phyloP scores from a whole-genome alignment of 2,888 invertebrate species.

The Perizoma affinitatum region DNA sequence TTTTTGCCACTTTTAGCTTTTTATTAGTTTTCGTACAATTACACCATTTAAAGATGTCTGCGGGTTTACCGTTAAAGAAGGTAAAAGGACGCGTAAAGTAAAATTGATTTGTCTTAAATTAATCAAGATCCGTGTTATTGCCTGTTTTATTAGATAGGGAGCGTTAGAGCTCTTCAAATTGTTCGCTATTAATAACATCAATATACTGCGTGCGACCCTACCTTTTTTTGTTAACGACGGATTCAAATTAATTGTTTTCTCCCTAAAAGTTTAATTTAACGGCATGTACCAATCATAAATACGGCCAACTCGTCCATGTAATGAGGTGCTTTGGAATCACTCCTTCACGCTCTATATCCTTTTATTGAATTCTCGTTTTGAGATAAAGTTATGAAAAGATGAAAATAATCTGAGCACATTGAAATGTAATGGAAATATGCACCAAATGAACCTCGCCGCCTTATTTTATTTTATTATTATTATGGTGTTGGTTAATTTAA shows the following conservation, averaged over 20 bases:
- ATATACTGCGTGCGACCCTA: conserved; percentile 6
- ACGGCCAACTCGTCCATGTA: conserved; percentile 2
- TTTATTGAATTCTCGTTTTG: conserved; percentile 7
- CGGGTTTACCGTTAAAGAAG: conserved; percentile 17
- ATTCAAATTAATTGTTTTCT: conserved; percentile 14
- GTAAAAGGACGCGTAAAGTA: conserved; percentile 9
- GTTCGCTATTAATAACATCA: conserved; percentile 22
- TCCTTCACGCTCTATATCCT: conserved; percentile 6
- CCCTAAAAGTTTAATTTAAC: conserved; percentile 7
- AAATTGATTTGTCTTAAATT: conserved; percentile 12
- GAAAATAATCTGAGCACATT: no score
- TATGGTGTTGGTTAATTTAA: no score
- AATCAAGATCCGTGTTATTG: conserved; percentile 17
- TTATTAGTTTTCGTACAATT: conserved; percentile 19
- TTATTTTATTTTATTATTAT: no score
- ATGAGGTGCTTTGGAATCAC: conserved; percentile 11
- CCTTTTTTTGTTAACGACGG: not conserved
- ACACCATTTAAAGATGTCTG: conserved; percentile 14
- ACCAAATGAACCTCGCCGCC: no score
- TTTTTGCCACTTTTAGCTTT: conserved; percentile 21
- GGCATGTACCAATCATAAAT: conserved; percentile 16
- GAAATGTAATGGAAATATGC: no score
- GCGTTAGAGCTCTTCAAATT: conserved; percentile 2
- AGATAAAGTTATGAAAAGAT: not conserved
- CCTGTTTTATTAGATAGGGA: conserved; percentile 11